phyloP scores from a whole-genome alignment of 2,797 vertebrate genomes.

The Neopelma chrysocephalum region DNA sequence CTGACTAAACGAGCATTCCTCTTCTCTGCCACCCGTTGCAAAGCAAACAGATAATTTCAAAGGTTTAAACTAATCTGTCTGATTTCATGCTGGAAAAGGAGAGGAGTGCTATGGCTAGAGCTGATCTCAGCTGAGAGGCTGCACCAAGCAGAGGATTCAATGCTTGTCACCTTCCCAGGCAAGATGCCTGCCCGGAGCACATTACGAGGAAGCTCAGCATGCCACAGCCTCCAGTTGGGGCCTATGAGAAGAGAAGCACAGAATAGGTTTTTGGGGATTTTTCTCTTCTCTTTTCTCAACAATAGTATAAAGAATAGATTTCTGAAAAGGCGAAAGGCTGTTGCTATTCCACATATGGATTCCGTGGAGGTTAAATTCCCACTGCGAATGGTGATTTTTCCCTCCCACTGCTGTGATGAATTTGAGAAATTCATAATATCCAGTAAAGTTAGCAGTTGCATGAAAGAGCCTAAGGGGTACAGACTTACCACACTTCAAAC shows the following conservation, averaged over 20 bases:
- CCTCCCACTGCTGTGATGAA: neutral
- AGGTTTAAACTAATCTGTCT: neutral
- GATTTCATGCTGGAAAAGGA: neutral
- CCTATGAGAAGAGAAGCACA: neutral
- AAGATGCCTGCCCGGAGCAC: rapidly evolving
- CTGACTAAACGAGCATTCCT: neutral
- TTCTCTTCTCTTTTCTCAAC: neutral
- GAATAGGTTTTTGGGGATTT: neutral
- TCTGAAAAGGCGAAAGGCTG: neutral
- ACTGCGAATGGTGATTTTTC: neutral
- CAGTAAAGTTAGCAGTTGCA: neutral
- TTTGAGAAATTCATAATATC: neutral
- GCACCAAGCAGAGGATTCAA: neutral
- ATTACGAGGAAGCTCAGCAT: neutral
- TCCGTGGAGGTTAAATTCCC: neutral
- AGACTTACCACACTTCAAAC: neutral
- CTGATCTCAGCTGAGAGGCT: neutral
- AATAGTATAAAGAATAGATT: neutral
- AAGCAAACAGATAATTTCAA: conserved; percentile 13
- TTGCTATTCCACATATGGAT: neutral
- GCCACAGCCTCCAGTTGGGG: neutral
- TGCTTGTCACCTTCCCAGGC: neutral
- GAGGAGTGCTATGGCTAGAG: neutral
- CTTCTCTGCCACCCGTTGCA: neutral
- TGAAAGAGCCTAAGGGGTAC: neutral